Conservation (phyloP, 1,140 invertebrate genomes). For the Acyrthosiphon pisum region DNA sequence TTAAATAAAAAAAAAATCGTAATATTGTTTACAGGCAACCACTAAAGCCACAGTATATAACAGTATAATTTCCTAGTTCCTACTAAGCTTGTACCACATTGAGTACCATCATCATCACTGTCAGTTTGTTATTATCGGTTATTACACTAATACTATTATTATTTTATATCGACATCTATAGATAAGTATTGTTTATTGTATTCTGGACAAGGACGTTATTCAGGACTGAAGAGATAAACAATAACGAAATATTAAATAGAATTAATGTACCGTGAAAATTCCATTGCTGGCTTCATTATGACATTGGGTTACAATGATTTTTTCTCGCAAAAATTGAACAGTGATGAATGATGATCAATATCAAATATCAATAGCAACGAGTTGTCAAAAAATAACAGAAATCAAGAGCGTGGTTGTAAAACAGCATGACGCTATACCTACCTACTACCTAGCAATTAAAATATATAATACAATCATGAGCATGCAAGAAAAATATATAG, state of each 20-base stretch:
- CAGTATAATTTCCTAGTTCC: background rate
- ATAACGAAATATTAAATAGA: conserved; percentile 18
- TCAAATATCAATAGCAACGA: background rate
- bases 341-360: conserved; percentile 14
- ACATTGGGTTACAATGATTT: conserved; percentile 30
- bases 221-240: background rate
- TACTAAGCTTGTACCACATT: background rate
- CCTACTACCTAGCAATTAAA: background rate
- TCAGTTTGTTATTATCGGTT: background rate
- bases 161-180: background rate
- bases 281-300: background rate
- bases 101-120: background rate
- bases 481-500: background rate
- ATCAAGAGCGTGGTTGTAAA: background rate
- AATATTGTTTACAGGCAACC: background rate
- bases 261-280: conserved; percentile 34
- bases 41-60: conserved; percentile 11
- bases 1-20: background rate
- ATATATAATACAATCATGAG: background rate
- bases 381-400: background rate
- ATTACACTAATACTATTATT: background rate
- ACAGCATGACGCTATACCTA: background rate
- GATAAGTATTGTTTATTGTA: background rate
- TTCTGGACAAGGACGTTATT: conserved; percentile 43
- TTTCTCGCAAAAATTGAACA: background rate